These are phyloP conservation scores for Genyomyrus donnyi DNA, from an alignment of 2,113 vertebrate species.

Conservation along the genomic window DNA sequence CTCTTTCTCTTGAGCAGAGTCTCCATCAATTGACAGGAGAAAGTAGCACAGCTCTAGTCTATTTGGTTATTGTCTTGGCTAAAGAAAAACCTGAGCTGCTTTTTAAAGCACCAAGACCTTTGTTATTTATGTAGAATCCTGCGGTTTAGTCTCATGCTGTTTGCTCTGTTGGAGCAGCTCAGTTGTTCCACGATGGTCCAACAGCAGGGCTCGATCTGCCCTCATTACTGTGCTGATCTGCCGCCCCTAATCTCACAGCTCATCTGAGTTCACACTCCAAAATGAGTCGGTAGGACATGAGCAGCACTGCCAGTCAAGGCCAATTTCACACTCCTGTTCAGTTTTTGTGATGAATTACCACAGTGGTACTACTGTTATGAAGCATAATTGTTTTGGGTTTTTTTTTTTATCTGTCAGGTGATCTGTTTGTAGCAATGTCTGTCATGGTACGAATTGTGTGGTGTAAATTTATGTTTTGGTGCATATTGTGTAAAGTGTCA, in stretches of 20 bases:
- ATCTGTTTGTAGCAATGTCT: background rate
- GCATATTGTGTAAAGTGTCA: background rate
- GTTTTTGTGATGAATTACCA: background rate
- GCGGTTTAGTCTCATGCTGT: background rate
- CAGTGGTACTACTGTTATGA: background rate
- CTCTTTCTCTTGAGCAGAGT: background rate
- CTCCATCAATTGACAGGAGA: background rate
- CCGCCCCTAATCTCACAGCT: background rate
- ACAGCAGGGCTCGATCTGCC: background rate
- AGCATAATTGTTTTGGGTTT: background rate
- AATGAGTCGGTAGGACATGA: background rate
- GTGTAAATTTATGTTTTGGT: background rate
- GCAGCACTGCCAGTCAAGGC: background rate
- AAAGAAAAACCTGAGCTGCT: background rate
- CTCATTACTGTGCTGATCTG: background rate
- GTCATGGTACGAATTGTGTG: background rate
- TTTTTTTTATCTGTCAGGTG: background rate
- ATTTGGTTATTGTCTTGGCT: background rate
- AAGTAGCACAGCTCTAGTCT: background rate
- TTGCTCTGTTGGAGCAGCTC: background rate
- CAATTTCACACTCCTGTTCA: background rate
- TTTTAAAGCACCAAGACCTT: background rate
- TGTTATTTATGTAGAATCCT: background rate
- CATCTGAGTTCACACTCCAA: background rate
- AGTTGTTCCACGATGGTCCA: background rate